Conservation (phyloP, 1,140 invertebrate species). For the Yoshiicerus persimilis region DNA sequence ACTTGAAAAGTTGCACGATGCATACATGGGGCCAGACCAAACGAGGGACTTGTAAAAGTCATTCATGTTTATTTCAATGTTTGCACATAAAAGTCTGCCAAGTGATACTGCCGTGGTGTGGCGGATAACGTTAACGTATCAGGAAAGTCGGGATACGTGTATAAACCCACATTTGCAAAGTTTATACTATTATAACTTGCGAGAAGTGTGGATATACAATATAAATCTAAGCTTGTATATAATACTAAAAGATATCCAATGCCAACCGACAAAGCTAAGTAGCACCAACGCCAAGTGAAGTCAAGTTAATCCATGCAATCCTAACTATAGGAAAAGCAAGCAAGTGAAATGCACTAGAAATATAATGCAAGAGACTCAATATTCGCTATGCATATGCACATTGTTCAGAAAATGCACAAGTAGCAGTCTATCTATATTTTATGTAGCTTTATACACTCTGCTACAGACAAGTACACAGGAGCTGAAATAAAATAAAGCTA, state of each 20-base stretch:
- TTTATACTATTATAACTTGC: no score
- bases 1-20: background rate
- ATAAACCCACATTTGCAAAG: background rate
- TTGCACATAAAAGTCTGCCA: background rate
- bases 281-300: no score
- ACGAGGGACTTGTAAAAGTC: background rate
- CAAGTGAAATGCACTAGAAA: background rate
- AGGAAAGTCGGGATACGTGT: background rate
- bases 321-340: background rate
- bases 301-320: background rate
- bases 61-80: slow-evolving; percentile 5
- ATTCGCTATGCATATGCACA: background rate
- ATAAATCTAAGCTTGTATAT: no score
- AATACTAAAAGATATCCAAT: no score
- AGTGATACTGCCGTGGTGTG: background rate
- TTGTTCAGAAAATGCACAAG: background rate
- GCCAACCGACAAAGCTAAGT: no score
- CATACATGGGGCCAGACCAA: background rate
- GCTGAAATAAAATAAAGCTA: background rate
- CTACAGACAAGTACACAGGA: background rate
- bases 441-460: background rate
- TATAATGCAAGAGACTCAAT: background rate
- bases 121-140: background rate
- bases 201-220: no score
- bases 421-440: no score